phyloP scores from a whole-genome alignment of 2,797 vertebrate species.

The Cottoperca gobio region DNA sequence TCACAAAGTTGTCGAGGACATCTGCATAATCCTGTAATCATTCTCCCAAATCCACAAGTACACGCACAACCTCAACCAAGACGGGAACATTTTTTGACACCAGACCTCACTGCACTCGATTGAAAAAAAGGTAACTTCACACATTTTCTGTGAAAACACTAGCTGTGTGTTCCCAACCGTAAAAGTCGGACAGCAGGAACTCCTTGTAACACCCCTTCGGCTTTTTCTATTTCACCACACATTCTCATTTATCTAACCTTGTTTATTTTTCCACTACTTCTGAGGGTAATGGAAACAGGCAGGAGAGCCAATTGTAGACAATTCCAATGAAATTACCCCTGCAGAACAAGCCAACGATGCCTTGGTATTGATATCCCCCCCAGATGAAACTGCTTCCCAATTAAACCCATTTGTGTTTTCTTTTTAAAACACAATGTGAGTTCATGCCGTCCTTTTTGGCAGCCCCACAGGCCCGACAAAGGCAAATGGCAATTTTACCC shows the following conservation, averaged over 20 bases:
- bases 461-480: constrained; percentile 31
- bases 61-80: not conserved
- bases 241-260: constrained; percentile 67
- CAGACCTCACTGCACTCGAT: not conserved
- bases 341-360: constrained; percentile 45
- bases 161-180: constrained; percentile 21
- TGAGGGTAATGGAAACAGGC: constrained; percentile 74
- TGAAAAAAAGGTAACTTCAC: not conserved
- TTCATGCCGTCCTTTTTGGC: constrained; percentile 49
- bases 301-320: constrained; percentile 70
- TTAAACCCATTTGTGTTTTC: constrained; percentile 76
- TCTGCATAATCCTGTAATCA: not conserved
- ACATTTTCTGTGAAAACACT: constrained; percentile 33
- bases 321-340: constrained; percentile 70
- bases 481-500: constrained; percentile 61
- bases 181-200: constrained; percentile 40
- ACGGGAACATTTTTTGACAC: not conserved
- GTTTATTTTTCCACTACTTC: constrained; percentile 63
- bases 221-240: constrained; percentile 31
- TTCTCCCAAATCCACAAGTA: not conserved
- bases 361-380: constrained; percentile 57
- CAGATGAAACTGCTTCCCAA: constrained; percentile 69
- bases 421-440: constrained; percentile 42
- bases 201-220: constrained; percentile 37
- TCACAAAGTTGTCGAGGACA: constrained; percentile 15